Base-by-base conservation (phyloP, 2,113 vertebrate species). In the Chauna torquata region DNA sequence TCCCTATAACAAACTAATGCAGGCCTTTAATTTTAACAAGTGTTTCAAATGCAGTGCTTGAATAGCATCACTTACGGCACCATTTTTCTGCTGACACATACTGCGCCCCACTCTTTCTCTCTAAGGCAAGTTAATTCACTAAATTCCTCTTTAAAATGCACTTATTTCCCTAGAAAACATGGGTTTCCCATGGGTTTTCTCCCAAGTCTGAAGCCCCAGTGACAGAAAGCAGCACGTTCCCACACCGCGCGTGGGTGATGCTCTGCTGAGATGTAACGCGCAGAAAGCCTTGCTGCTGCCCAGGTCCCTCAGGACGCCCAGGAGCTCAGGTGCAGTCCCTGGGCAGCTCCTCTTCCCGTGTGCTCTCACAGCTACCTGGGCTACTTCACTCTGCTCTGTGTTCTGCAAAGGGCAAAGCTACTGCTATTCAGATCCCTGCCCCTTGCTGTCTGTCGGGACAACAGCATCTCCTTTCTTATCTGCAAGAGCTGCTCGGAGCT, bases 211-310 rank as follows among this genome's bases (percentile, higher is more conserved):
- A 19, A 32, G 42, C 32, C 54, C 42, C 14, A 3, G 24, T 27
- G 42, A 20, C 32, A 12, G 62, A 42, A 20, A 20, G 62, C 40
- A 65, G 38, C 40, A 42, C 27, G 16, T 10, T 28, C 38, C 38
- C 17, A 18, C 27, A 42, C 62, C 38, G 30, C 1, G 4, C 16
- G 17, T 9, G 18, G 38, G 62, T 20, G 38, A 30, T 65, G 62
- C 40, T 57, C 44, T n/a, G 19, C 52, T 24, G 44, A 4, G 4
- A 34, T 19, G 1, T 0, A 6, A 18, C 0, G 4, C 62, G 16
- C 47, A 22, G 15, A 54, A 32, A 24, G n/a, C 28, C 30, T 14
- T 8, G 13, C 40, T 57, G 81, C 74, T 18, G 80, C 54, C 66
- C 50, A 1, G 2, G 2, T 5, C 42, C 52, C 66, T 36, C 1